Percentiles rank a stretch among this genome's conserved stretches.
phyloP scores from a whole-genome alignment of 2,888 invertebrate species.

The Zonitis immaculata region DNA sequence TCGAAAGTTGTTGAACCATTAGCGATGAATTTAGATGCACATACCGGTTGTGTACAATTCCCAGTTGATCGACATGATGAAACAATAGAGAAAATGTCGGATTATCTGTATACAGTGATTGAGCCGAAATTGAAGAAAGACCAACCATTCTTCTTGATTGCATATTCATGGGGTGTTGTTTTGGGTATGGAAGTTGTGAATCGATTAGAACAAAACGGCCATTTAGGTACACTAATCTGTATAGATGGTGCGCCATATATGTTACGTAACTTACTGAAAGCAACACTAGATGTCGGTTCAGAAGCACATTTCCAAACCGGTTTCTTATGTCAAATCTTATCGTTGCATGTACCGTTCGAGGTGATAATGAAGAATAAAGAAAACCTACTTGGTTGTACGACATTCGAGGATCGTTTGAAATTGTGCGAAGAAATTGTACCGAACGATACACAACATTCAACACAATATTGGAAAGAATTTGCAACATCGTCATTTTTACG shows the following conservation, averaged over 20 bases:
- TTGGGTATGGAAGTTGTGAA: conserved; percentile 73
- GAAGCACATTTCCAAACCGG: conserved; percentile 54
- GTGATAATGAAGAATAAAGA: conserved; percentile 1
- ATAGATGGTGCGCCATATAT: conserved; percentile 77
- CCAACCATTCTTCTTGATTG: conserved; percentile 67
- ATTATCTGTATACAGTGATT: conserved; percentile 54
- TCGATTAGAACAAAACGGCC: conserved; percentile 64
- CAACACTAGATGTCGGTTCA: conserved; percentile 48
- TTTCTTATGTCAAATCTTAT: conserved; percentile 31
- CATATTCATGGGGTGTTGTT: conserved; percentile 84
- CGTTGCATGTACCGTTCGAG: conserved; percentile 2
- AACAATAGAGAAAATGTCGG: conserved; percentile 52
- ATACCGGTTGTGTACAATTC: conserved; percentile 55
- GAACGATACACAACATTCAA: background rate
- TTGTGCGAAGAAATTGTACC: conserved; percentile 3
- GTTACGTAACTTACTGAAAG: conserved; percentile 52
- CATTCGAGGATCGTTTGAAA: conserved; percentile 3
- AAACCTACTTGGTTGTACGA: background rate
- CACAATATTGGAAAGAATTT: background rate
- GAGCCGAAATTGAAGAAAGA: conserved; percentile 52
- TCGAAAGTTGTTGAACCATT: conserved; percentile 53
- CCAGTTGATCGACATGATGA: conserved; percentile 48
- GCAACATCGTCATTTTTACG: conserved; percentile 19
- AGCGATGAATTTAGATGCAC: conserved; percentile 51
- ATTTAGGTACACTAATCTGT: conserved; percentile 61